A percentile compares a stretch with the other conserved stretches of the same genome.
phyloP scores from a whole-genome alignment of 2,113 vertebrate species.

The Ornithorhynchus anatinus region DNA sequence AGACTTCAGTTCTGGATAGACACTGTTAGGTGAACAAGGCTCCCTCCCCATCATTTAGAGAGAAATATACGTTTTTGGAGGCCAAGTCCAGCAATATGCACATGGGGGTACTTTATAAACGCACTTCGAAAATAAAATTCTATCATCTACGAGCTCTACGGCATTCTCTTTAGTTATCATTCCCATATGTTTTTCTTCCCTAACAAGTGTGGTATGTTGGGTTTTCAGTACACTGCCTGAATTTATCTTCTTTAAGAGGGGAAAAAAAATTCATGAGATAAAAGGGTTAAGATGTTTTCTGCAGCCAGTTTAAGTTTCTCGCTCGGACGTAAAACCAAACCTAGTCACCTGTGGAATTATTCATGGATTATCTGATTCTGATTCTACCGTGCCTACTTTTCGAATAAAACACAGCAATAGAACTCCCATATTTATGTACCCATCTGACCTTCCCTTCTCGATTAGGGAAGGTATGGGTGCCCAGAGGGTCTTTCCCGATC shows the following conservation, averaged over 20 bases:
- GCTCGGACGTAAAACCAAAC: rapidly evolving
- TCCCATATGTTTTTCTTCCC: rapidly evolving
- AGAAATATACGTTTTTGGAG: neutral
- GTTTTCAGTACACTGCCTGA: neutral
- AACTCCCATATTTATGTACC: neutral
- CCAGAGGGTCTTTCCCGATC: no score
- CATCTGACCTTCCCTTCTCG: no score
- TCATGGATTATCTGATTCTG: neutral
- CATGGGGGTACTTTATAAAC: no score
- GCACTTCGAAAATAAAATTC: neutral
- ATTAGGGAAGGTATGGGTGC: no score
- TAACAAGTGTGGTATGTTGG: neutral
- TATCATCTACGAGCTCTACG: no score
- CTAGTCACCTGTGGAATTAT: rapidly evolving
- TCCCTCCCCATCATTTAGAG: neutral
- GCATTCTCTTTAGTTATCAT: no score
- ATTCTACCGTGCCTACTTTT: neutral
- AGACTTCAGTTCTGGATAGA: no score
- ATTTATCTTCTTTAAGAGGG: neutral
- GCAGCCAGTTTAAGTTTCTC: neutral
- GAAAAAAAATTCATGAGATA: neutral
- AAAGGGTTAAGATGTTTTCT: neutral
- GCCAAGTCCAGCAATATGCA: neutral
- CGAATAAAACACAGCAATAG: neutral
- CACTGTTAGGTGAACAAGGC: no score